Evolutionary conservation across 2,888 invertebrate genomes (phyloP).

Genomic region (Syritta pipiens): DNA sequence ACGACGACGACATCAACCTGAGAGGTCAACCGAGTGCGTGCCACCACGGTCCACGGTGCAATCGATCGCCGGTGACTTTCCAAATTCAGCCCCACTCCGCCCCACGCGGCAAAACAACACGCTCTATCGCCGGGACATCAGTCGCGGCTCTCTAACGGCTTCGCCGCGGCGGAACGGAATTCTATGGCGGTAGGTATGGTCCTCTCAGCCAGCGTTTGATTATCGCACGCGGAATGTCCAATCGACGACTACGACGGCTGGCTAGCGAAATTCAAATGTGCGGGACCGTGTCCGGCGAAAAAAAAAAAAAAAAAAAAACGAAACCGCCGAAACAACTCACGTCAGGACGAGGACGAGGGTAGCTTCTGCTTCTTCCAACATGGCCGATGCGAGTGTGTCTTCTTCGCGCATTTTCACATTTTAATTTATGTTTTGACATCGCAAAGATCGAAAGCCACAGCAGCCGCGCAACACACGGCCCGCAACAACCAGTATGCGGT

Average conservation of each 20-base stretch:
- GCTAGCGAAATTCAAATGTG: conserved; percentile 63
- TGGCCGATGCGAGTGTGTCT: conserved; percentile 28
- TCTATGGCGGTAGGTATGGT: conserved; percentile 35
- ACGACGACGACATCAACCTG: too few species aligned
- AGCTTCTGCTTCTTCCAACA: conserved; percentile 34
- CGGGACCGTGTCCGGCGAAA: conserved; percentile 56
- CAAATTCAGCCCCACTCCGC: conserved; percentile 40
- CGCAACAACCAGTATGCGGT: conserved; percentile 32
- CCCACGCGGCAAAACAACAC: conserved; percentile 22
- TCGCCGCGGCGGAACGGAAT: conserved; percentile 52
- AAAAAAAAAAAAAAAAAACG: conserved; percentile 20
- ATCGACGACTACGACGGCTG: too few species aligned
- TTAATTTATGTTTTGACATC: conserved; percentile 69
- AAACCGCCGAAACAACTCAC: conserved; percentile 39
- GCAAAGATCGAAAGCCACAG: conserved; percentile 59
- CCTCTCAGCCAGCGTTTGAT: conserved; percentile 44
- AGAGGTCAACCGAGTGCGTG: conserved; percentile 66
- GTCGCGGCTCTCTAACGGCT: conserved; percentile 63
- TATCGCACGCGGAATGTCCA: conserved; percentile 66
- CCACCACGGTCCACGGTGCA: conserved; percentile 21
- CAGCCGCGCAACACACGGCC: conserved; percentile 27
- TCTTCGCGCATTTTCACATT: conserved; percentile 62
- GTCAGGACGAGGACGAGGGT: conserved; percentile 17
- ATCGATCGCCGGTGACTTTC: conserved; percentile 65
- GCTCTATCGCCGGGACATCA: conserved; percentile 39